A percentile compares a stretch with the other conserved stretches of the same genome.
Evolutionary conservation across 2,888 invertebrate species (phyloP).

Genomic region (Chirona hameri): DNA sequence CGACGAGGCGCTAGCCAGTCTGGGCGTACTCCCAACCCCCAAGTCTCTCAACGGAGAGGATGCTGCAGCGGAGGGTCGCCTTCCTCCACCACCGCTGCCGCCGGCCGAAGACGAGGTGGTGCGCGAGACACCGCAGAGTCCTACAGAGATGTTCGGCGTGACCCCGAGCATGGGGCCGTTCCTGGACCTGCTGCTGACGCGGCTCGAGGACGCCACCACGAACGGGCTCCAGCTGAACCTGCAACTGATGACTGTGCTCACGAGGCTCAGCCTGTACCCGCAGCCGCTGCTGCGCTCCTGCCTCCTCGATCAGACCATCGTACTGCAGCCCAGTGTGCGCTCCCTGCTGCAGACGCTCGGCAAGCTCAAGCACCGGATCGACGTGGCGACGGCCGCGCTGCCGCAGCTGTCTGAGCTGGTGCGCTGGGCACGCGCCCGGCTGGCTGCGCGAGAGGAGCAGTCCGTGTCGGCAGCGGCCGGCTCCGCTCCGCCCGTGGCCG

Average conservation of each 20-base stretch:
- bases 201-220: conserved; percentile 75
- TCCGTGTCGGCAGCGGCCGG: conserved; percentile 45
- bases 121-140: not conserved
- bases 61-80: not conserved
- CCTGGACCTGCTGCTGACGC: conserved; percentile 71
- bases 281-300: conserved; percentile 83
- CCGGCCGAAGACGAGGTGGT: not conserved
- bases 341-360: conserved; percentile 63
- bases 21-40: not conserved
- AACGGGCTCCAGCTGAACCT: conserved; percentile 82
- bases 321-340: conserved; percentile 81
- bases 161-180: conserved; percentile 56
- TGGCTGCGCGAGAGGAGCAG: conserved; percentile 73
- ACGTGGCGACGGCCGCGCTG: conserved; percentile 89
- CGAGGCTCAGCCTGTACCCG: conserved; percentile 80
- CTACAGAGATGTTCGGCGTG: conserved; percentile 5
- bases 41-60: no score
- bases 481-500: conserved; percentile 45
- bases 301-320: conserved; percentile 76
- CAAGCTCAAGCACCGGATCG: conserved; percentile 88
- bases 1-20: not conserved
- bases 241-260: conserved; percentile 79
- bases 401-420: conserved; percentile 87
- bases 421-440: conserved; percentile 70
- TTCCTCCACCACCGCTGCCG: not conserved